These are phyloP conservation scores for Melozone crissalis DNA, from an alignment of 2,113 vertebrate species.

Conservation along the genomic window DNA sequence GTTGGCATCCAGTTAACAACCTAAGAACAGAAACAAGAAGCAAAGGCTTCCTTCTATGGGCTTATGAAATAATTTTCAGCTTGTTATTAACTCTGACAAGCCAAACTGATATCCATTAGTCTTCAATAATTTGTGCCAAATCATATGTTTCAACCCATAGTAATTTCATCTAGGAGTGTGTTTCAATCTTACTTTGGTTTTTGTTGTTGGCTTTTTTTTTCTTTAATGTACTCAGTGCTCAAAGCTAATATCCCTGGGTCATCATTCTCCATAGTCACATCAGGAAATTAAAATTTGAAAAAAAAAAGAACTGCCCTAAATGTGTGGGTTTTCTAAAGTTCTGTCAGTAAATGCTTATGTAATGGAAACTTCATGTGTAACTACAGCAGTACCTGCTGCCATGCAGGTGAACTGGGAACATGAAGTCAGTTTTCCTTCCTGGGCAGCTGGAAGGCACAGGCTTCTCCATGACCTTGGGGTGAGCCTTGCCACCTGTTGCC, in stretches of 20 bases:
- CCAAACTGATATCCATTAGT: background rate
- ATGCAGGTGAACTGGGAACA: background rate
- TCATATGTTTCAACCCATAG: background rate
- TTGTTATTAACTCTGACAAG: background rate
- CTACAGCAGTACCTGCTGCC: background rate
- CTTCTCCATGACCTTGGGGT: background rate
- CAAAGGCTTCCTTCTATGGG: background rate
- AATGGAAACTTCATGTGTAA: background rate
- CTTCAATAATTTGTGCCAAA: background rate
- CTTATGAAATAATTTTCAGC: background rate
- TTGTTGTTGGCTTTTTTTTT: background rate
- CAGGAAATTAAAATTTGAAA: background rate
- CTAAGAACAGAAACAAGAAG: background rate
- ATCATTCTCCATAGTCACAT: background rate
- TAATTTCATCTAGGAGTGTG: background rate
- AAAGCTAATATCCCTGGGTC: background rate
- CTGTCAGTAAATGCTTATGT: background rate
- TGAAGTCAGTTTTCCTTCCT: background rate
- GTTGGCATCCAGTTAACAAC: background rate
- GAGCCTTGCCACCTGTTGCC: conserved; percentile 13
- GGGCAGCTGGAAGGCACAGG: background rate
- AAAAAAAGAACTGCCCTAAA: background rate
- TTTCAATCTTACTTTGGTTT: background rate
- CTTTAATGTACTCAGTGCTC: background rate
- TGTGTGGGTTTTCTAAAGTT: background rate